A percentile compares a stretch with the other conserved stretches of the same genome.
Evolutionary conservation across 2,888 invertebrate genomes (phyloP).

Genomic region (Lepetodrilus schrolli): DNA sequence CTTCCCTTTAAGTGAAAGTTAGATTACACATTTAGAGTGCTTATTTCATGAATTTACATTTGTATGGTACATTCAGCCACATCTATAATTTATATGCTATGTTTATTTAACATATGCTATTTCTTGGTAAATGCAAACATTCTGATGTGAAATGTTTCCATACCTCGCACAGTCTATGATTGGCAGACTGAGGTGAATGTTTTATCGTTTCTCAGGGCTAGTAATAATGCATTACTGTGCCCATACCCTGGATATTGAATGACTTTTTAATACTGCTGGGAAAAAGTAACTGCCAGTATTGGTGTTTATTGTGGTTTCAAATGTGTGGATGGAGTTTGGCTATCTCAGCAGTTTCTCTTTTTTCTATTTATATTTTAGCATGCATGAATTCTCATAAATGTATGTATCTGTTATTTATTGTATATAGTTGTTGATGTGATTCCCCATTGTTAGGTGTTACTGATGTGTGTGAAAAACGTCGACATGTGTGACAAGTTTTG

Average conservation of each 20-base stretch:
- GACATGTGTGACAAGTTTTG: too few species aligned
- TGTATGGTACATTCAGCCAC: too few species aligned
- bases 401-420: slow-evolving; percentile 30
- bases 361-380: slow-evolving; percentile 29
- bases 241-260: neutral
- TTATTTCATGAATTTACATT: too few species aligned
- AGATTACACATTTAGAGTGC: too few species aligned
- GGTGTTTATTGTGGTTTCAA: neutral
- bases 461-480: neutral
- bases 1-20: too few species aligned
- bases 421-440: slow-evolving; percentile 29
- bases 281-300: slow-evolving; percentile 22
- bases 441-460: slow-evolving; percentile 20
- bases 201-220: too few species aligned
- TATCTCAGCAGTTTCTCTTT: slow-evolving; percentile 15
- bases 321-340: neutral
- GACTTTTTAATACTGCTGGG: slow-evolving; percentile 25
- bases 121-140: too few species aligned
- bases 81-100: too few species aligned
- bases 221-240: neutral
- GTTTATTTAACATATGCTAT: too few species aligned
- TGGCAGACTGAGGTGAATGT: too few species aligned
- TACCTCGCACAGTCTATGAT: too few species aligned
- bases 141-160: too few species aligned
- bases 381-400: slow-evolving; percentile 30